These are phyloP conservation scores for Bos javanicus DNA, from an alignment of 2,113 vertebrate species.

Conservation along the genomic window DNA sequence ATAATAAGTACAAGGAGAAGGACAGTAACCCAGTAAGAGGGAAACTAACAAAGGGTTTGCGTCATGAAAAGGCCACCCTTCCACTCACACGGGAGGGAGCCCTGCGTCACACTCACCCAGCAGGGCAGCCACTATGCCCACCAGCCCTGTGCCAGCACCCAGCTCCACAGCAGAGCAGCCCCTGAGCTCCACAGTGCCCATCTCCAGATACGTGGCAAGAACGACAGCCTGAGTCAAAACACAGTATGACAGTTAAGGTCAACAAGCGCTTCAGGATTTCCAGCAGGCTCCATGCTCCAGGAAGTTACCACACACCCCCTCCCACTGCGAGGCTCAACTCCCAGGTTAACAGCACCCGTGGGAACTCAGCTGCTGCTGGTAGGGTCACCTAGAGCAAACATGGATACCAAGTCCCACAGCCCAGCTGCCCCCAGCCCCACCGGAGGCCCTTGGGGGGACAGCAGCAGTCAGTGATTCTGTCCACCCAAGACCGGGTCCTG, in stretches of 20 bases:
- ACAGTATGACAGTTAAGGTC: slow-evolving; percentile 17
- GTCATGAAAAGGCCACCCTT: neutral
- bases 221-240: slow-evolving; percentile 88
- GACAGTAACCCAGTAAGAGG: neutral
- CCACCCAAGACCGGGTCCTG: neutral
- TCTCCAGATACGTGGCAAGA: slow-evolving; percentile 92
- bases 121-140: slow-evolving; percentile 93
- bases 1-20: neutral
- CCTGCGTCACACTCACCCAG: slow-evolving; percentile 83
- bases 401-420: neutral
- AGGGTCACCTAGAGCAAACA: neutral
- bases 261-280: neutral
- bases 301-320: neutral
- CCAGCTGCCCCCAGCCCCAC: neutral
- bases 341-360: neutral
- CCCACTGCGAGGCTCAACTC: neutral
- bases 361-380: neutral
- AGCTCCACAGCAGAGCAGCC: slow-evolving; percentile 88
- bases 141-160: slow-evolving; percentile 95
- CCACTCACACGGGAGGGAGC: neutral
- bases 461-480: neutral
- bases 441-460: rapidly evolving
- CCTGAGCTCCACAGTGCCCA: slow-evolving; percentile 83
- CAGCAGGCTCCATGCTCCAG: neutral
- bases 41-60: neutral